Conservation (phyloP, 2,113 vertebrate genomes). For the Tauraco erythrolophus region DNA sequence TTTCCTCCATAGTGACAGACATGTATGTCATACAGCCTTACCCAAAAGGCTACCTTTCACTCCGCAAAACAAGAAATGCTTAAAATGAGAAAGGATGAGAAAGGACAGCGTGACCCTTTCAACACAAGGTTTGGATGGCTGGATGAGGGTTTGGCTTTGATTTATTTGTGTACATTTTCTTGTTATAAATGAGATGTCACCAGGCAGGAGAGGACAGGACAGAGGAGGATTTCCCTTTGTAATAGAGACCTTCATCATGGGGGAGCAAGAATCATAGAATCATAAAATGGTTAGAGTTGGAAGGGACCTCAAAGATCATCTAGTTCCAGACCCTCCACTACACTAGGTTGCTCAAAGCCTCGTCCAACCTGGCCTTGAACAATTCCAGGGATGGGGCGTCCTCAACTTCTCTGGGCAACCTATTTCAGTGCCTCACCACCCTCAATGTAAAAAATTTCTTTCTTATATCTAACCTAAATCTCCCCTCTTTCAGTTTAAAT, state of each 20-base stretch:
- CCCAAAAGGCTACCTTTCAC: background rate
- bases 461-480: too few relatives aligned
- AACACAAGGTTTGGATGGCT: background rate
- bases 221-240: background rate
- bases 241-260: background rate
- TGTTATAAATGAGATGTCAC: background rate
- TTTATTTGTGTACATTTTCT: background rate
- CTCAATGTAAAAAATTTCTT: too few relatives aligned
- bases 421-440: too few relatives aligned
- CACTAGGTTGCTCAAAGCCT: too few relatives aligned
- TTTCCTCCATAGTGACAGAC: background rate
- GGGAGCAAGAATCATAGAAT: background rate
- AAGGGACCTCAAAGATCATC: too few relatives aligned
- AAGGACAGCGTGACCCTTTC: background rate
- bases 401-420: too few relatives aligned
- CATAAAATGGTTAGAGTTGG: too few relatives aligned
- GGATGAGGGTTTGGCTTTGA: background rate
- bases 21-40: background rate
- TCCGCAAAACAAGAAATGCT: background rate
- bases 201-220: background rate
- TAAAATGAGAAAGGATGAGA: background rate
- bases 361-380: too few relatives aligned
- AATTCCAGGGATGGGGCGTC: too few relatives aligned
- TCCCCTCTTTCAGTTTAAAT: too few relatives aligned
- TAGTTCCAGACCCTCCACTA: too few relatives aligned